phyloP scores from a whole-genome alignment of 2,113 vertebrate genomes.

The Brachyhypopomus gauderio region DNA sequence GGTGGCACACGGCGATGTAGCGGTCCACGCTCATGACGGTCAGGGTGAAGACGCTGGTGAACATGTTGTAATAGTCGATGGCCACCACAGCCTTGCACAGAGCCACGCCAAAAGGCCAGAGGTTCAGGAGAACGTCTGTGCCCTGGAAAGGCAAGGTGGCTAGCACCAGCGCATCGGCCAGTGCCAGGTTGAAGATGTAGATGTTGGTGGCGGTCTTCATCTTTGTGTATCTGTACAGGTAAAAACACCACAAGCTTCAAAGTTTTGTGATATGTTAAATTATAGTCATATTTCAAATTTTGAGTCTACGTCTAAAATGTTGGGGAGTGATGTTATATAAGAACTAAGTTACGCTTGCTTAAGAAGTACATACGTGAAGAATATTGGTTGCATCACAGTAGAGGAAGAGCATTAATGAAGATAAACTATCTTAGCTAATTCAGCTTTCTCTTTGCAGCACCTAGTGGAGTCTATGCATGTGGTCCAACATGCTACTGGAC shows the following conservation, averaged over 20 bases:
- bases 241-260: background rate
- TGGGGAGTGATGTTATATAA: no score
- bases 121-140: conserved; percentile 48
- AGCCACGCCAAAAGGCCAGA: conserved; percentile 51
- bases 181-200: conserved; percentile 51
- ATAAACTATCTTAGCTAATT: no score
- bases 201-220: conserved; percentile 53
- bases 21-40: conserved; percentile 55
- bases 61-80: conserved; percentile 60
- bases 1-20: conserved; percentile 54
- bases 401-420: no score
- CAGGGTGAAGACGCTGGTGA: conserved; percentile 56
- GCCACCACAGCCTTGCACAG: conserved; percentile 52
- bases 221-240: conserved; percentile 50
- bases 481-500: no score
- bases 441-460: no score
- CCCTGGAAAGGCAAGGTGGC: conserved; percentile 56
- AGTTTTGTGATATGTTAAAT: no score
- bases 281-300: no score
- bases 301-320: no score
- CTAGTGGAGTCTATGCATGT: no score
- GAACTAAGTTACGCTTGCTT: no score
- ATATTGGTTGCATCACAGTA: no score
- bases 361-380: no score
- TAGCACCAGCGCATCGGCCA: conserved; percentile 53